These are phyloP conservation scores for Sphaerophoria taeniata DNA, from an alignment of 2,888 invertebrate species.

Conservation along the genomic window DNA sequence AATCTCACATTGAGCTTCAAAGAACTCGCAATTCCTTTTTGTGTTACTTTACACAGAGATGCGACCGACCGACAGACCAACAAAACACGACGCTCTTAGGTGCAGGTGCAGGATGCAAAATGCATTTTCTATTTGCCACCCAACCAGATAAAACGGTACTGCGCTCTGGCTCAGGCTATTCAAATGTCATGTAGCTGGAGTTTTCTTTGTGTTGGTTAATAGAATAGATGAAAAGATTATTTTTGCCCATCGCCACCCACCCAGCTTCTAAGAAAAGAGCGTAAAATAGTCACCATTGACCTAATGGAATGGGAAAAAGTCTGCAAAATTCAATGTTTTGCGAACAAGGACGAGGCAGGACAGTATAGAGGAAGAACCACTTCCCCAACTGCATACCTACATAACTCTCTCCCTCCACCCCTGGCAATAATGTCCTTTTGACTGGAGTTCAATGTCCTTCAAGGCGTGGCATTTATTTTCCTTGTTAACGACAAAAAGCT, in stretches of 20 bases:
- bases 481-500: conserved; percentile 53
- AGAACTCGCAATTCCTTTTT: conserved; percentile 34
- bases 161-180: conserved; percentile 49
- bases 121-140: conserved; percentile 37
- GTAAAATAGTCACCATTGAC: conserved; percentile 32
- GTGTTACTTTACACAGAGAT: conserved; percentile 17
- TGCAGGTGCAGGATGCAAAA: background rate
- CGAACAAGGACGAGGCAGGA: background rate
- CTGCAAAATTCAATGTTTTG: background rate
- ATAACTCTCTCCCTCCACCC: background rate
- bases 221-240: conserved; percentile 28
- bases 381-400: too few species aligned
- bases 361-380: too few species aligned
- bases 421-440: conserved; percentile 50
- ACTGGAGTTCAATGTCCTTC: conserved; percentile 60
- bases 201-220: conserved; percentile 38
- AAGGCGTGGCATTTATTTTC: conserved; percentile 58
- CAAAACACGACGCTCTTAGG: too few species aligned
- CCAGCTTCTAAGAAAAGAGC: conserved; percentile 2
- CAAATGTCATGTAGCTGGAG: conserved; percentile 48
- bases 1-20: conserved; percentile 23
- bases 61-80: background rate
- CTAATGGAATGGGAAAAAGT: background rate
- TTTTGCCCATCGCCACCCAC: conserved; percentile 18
- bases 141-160: conserved; percentile 48